Percentiles rank a stretch among this genome's conserved stretches.
Conservation (phyloP, 2,888 invertebrate genomes). For the Tenthredo amoena region DNA sequence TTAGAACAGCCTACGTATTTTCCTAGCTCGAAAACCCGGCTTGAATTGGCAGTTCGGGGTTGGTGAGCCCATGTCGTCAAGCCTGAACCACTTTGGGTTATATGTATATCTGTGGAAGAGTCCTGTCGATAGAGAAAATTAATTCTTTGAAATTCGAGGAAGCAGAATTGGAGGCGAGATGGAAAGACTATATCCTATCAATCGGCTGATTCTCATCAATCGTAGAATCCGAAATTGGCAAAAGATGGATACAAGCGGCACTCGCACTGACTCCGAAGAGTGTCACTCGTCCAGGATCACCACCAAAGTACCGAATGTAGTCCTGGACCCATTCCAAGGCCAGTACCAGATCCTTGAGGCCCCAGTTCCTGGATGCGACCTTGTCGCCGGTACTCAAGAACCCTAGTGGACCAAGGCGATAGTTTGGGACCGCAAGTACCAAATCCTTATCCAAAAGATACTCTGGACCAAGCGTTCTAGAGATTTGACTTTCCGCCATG, state of each 20-base stretch:
- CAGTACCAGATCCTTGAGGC: not conserved
- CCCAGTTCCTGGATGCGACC: not conserved
- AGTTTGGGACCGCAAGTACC: not conserved
- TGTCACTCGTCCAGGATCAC: not conserved
- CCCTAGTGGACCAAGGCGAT: not conserved
- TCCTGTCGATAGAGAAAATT: slow-evolving; percentile 52
- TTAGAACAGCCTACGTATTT: not conserved
- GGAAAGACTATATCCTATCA: not conserved
- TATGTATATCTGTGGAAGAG: slow-evolving; percentile 69
- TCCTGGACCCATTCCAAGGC: not conserved
- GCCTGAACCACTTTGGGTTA: slow-evolving; percentile 67
- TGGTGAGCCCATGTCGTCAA: slow-evolving; percentile 61
- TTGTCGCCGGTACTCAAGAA: not conserved
- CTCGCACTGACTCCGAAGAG: not conserved
- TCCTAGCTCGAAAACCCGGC: slow-evolving; percentile 63
- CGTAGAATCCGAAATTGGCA: not conserved
- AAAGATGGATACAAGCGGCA: not conserved
- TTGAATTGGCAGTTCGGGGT: slow-evolving; percentile 58
- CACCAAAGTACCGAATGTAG: not conserved
- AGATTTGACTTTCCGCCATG: not conserved
- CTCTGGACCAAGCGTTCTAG: not conserved
- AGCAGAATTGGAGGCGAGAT: not conserved
- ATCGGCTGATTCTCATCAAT: not conserved
- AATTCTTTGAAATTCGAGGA: not conserved
- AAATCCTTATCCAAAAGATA: not conserved